Conservation (phyloP, 2,888 invertebrate genomes). For the Ctenicera cuprea region DNA sequence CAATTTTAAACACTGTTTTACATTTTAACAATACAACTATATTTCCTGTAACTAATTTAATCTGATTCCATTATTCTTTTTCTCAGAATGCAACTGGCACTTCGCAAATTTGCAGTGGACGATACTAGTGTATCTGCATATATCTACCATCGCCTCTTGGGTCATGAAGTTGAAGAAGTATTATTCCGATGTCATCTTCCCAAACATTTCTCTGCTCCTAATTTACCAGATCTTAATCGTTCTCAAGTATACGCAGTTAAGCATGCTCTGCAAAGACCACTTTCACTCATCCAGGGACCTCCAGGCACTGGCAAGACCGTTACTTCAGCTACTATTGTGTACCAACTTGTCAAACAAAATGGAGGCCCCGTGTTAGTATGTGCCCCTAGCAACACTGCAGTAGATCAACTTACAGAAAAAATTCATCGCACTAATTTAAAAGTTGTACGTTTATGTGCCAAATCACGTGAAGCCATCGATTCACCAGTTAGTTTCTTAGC, state of each 20-base stretch:
- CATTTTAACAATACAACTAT: too few relatives aligned
- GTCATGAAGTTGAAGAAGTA: constrained; percentile 95
- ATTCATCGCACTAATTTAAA: constrained; percentile 98
- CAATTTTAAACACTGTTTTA: too few relatives aligned
- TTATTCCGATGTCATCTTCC: constrained; percentile 93
- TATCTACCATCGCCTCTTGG: constrained; percentile 97
- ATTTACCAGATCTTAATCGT: constrained; percentile 97
- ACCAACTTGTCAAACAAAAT: constrained; percentile 96
- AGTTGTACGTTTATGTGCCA: constrained; percentile 95
- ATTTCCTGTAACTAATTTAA: background rate
- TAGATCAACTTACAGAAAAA: constrained; percentile 99
- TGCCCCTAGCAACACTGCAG: constrained; percentile 99
- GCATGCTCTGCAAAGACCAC: constrained; percentile 95
- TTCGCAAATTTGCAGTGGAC: constrained; percentile 96
- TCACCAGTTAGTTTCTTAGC: constrained; percentile 98
- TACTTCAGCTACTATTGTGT: constrained; percentile 99
- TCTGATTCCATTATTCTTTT: constrained; percentile 13
- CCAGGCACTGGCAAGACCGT: constrained; percentile 99
- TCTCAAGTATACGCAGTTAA: constrained; percentile 99
- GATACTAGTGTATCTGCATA: constrained; percentile 97
- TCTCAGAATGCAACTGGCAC: constrained; percentile 93
- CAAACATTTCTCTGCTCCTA: constrained; percentile 97
- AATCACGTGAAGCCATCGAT: constrained; percentile 98
- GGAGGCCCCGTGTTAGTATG: constrained; percentile 97
- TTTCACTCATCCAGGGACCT: constrained; percentile 97